phyloP scores from a whole-genome alignment of 1,140 invertebrate genomes.

The Penaeus vannamei region DNA sequence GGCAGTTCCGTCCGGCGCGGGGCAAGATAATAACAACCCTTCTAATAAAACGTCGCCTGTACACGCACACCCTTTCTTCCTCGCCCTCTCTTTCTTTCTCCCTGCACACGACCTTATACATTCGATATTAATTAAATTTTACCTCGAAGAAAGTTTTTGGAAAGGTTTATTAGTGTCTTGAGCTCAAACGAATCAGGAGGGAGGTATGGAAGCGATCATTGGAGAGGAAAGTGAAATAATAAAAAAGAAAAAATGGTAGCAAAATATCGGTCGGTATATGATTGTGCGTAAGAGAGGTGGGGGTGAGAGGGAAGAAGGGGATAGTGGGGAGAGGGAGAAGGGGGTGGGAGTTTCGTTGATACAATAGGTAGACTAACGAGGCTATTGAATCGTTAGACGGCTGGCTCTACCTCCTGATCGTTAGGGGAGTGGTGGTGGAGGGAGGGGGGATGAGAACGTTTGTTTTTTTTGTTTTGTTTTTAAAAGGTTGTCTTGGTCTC shows the following conservation, averaged over 20 bases:
- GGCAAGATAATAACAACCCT: not conserved
- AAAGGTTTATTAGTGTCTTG: not conserved
- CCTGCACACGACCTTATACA: not conserved
- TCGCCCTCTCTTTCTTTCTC: not conserved
- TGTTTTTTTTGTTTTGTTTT: not conserved
- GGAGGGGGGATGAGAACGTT: not conserved
- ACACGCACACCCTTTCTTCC: no score
- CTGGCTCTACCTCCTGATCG: conserved; percentile 36
- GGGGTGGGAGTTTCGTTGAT: conserved; percentile 31
- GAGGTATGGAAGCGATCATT: no score
- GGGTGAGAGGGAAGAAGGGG: not conserved
- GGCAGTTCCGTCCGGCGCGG: conserved; percentile 34
- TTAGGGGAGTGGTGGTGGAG: no score
- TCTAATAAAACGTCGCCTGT: not conserved
- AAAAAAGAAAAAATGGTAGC: not conserved
- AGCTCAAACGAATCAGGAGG: no score
- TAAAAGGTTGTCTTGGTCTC: no score
- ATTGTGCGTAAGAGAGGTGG: not conserved
- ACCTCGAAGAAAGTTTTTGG: not conserved
- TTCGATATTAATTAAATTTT: not conserved
- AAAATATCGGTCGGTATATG: not conserved
- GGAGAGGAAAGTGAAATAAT: no score
- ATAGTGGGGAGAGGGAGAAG: not conserved
- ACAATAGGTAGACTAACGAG: conserved; percentile 58
- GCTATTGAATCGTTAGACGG: conserved; percentile 49